Base-by-base conservation (phyloP, 2,797 vertebrate genomes). In the Sebastes ruberrimus region DNA sequence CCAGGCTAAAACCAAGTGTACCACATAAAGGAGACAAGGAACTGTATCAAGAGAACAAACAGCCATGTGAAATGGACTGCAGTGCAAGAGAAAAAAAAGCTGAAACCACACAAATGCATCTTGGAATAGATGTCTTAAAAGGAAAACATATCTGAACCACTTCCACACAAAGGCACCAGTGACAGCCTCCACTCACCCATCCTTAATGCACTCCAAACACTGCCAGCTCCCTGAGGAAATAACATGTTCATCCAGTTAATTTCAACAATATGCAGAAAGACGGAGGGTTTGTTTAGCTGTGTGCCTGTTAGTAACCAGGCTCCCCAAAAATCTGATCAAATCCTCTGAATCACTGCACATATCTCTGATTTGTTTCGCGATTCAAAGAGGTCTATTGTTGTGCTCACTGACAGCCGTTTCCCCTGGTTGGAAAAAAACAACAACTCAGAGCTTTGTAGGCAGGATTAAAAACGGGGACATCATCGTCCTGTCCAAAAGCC, bases 51-150 rank as follows among this genome's bases (percentile, higher is more conserved):
- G 78, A 23, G 42, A 59, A 71, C 74, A 85, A 82, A 80, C 74
- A 53, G 74, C 32, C 53, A 71, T 72, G 75, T 75, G 52, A 79
- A 83, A 78, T 30, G 22, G 63, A 73, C 70, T 67, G 38, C 56
- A 35, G 25, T 23, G 28, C 20, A 70, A 53, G 27, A n/a, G 27
- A n/a, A 59, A 63, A 46, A 42, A 57, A 60, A 70, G 25, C 42
- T 67, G 23, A 74, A 88, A 84, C 75, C 76, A 64, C 83, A 78
- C 71, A n/a, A 60, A 78, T 27, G 55, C 33, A 63, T 83, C 80
- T 79, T 32, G 55, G 78, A 87, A 85, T 83, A 88, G 63, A 80
- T n/a, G 46, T 76, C 27, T 81, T 81, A 57, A 76, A 77, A 80
- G 69, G 70, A 85, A 68, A 1, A 81, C 57, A 77, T 66, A 70